These are phyloP conservation scores for Dicyrtomina minuta DNA, from an alignment of 2,888 invertebrate species.

Conservation along the genomic window DNA sequence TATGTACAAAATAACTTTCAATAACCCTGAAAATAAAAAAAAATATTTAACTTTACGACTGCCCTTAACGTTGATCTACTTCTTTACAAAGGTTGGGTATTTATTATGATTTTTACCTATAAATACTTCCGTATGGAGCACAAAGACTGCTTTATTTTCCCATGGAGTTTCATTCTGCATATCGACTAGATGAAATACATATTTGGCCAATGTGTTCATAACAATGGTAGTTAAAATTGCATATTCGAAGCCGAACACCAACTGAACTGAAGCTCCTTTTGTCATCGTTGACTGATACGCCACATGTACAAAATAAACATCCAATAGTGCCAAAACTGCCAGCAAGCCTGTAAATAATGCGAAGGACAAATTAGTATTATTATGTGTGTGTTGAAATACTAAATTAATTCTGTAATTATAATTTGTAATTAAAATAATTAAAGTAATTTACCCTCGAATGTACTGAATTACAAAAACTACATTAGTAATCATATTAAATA, in stretches of 20 bases:
- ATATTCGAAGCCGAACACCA: constrained; percentile 99
- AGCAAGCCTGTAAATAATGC: constrained; percentile 64
- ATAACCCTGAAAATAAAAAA: constrained; percentile 59
- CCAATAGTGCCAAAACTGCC: constrained; percentile 75
- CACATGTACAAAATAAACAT: constrained; percentile 76
- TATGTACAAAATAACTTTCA: constrained; percentile 77
- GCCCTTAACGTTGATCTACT: neutral
- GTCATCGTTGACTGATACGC: constrained; percentile 89
- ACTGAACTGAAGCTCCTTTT: constrained; percentile 94
- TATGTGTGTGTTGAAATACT: neutral
- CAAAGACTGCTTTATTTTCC: constrained; percentile 98
- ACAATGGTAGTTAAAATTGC: constrained; percentile 93
- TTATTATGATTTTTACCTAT: constrained; percentile 66
- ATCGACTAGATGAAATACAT: constrained; percentile 82
- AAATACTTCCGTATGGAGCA: constrained; percentile 92
- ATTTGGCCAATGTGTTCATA: constrained; percentile 89
- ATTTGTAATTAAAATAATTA: too few species aligned
- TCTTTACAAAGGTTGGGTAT: neutral
- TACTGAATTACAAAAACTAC: neutral
- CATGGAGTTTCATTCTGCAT: constrained; percentile 92
- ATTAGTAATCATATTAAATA: too few species aligned
- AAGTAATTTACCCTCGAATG: neutral
- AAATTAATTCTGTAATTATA: neutral
- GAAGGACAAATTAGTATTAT: neutral
- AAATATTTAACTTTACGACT: neutral